Conservation (phyloP, 2,797 vertebrate species). For the Xenops minutus region DNA sequence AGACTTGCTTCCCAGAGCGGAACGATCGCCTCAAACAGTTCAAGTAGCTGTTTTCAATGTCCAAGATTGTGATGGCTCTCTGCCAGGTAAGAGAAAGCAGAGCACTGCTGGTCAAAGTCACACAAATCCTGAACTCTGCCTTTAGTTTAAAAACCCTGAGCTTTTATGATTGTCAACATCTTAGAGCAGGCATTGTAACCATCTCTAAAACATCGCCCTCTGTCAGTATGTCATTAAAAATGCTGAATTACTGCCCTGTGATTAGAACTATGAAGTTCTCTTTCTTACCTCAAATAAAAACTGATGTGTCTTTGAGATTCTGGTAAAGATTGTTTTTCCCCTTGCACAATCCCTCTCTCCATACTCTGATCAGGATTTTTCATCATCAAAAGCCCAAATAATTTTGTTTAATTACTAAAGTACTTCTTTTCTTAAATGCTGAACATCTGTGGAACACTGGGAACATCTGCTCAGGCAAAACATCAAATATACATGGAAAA, state of each 20-base stretch:
- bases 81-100: constrained; percentile 50
- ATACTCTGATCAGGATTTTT: not conserved
- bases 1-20: constrained; percentile 83
- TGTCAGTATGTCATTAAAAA: not conserved
- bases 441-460: not conserved
- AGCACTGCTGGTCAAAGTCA: not conserved
- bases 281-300: not conserved
- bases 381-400: not conserved
- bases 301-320: not conserved
- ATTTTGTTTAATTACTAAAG: not conserved
- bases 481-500: not conserved
- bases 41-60: constrained; percentile 89
- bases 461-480: not conserved
- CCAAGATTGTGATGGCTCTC: constrained; percentile 93
- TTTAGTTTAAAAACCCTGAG: not conserved
- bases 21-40: constrained; percentile 78
- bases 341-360: not conserved
- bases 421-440: not conserved
- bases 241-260: not conserved
- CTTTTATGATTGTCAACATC: not conserved
- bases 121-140: not conserved
- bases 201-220: not conserved
- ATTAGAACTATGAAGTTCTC: not conserved
- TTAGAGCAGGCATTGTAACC: not conserved
- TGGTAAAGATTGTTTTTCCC: not conserved